Conservation (phyloP, 2,113 vertebrate genomes). For the Leucoraja erinaceus region DNA sequence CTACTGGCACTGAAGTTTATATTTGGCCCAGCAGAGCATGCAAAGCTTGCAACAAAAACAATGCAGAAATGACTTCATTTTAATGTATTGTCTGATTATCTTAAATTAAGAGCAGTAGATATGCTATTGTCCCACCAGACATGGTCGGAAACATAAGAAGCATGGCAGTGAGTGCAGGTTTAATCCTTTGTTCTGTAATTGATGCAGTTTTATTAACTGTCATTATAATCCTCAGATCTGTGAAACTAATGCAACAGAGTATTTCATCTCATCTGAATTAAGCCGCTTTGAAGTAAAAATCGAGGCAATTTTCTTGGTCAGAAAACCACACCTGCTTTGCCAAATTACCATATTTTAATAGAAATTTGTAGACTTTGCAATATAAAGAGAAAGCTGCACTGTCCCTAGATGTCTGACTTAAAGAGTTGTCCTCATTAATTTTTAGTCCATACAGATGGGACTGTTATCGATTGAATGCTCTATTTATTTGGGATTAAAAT, state of each 20-base stretch:
- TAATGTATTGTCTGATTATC: conserved; percentile 32
- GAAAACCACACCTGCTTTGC: conserved; percentile 36
- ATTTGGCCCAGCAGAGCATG: conserved; percentile 31
- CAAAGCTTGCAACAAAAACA: conserved; percentile 10
- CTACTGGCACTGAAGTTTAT: conserved; percentile 18
- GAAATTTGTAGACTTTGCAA: conserved; percentile 34
- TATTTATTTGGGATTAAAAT: conserved; percentile 68
- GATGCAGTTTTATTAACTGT: conserved; percentile 38
- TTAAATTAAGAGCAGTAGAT: conserved; percentile 32
- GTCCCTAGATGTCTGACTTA: conserved; percentile 35
- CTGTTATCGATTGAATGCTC: conserved; percentile 54
- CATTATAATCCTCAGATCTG: conserved; percentile 37
- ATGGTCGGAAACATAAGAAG: conserved; percentile 35
- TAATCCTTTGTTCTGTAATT: conserved; percentile 37
- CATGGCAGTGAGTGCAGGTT: neutral
- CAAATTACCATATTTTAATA: conserved; percentile 39
- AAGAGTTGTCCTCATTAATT: conserved; percentile 39
- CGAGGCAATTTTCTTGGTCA: conserved; percentile 34
- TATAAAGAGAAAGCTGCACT: conserved; percentile 28
- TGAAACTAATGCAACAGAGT: conserved; percentile 37
- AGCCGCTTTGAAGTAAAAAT: conserved; percentile 38
- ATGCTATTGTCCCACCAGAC: conserved; percentile 31
- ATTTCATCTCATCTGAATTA: conserved; percentile 39
- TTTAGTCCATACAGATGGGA: conserved; percentile 35
- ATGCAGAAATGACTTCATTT: conserved; percentile 7